A percentile compares a stretch with the other conserved stretches of the same genome.
Conservation (phyloP, 2,797 vertebrate genomes). For the Malurus splendens region DNA sequence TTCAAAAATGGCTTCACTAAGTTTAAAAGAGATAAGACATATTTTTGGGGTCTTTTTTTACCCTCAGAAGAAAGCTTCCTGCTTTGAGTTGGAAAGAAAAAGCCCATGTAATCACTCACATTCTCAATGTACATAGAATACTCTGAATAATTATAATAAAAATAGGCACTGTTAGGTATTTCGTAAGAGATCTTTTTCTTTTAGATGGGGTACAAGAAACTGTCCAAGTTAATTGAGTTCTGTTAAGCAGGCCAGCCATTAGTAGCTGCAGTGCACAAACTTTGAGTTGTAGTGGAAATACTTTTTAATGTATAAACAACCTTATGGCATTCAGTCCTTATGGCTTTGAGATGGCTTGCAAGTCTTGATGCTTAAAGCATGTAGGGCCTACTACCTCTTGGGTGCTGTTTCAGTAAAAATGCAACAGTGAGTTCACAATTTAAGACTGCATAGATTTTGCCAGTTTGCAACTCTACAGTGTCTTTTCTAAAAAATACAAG, state of each 20-base stretch:
- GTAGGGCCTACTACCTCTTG: neutral
- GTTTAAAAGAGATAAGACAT: neutral
- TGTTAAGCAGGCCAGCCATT: neutral
- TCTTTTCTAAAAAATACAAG: neutral
- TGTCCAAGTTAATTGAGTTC: neutral
- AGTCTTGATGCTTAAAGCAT: neutral
- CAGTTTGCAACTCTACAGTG: neutral
- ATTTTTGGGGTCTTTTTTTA: neutral
- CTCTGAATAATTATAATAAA: neutral
- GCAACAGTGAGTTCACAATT: neutral
- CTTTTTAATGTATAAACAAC: neutral
- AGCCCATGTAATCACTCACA: neutral
- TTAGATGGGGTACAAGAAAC: neutral
- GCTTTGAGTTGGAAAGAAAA: neutral
- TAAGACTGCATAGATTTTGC: neutral
- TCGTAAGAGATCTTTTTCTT: neutral
- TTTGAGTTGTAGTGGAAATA: neutral
- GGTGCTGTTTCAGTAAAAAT: neutral
- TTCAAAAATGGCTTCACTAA: neutral
- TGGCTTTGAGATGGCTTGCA: neutral
- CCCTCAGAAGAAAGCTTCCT: neutral
- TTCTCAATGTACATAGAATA: neutral
- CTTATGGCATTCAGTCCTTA: neutral
- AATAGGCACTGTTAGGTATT: neutral
- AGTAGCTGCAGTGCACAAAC: neutral